Base-by-base conservation (phyloP, 2,797 vertebrate species). In the Brotula barbata region DNA sequence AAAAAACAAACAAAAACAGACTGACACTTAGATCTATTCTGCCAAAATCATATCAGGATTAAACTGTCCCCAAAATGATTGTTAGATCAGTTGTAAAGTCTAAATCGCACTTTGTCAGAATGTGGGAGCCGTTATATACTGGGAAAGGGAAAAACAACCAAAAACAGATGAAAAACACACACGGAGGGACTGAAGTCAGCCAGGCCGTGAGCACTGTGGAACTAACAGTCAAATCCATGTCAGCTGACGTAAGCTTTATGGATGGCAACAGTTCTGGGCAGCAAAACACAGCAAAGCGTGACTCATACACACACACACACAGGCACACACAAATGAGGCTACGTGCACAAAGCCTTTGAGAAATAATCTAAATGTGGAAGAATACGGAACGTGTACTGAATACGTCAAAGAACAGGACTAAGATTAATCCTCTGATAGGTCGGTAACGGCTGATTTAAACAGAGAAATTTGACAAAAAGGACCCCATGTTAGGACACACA, bases 141-240 rank as follows among this genome's bases (percentile, higher is more conserved):
- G 17, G 53, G 34, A 56, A 14, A 21, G 1, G 22, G 10, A 14
- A 53, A 69, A 34, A 41, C 31, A 19, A 42, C 34, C 37, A 5
- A 13, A 22, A n/a, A 39, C 36, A 66, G 58, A 78, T 65, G 64
- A 75, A 74, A 78, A 83, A 79, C 58, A 80, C 68, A 59, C 46
- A 68, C 42, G n/a, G 47, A 50, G 73, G 28, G 55, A 74, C 47
- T 60, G 69, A 67, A 71, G 62, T 49, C 34, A 49, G 58, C 71
- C 80, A 77, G 64, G 40, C 22, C 16, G 41, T 51, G 11, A 71
- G 49, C 45, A 34, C 48, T 44, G 50, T 64, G 49, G 64, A 80
- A 74, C 45, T 54, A 52, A 47, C 51, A 78, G 73, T 78, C 61
- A 85, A 87, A 86, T 81, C 78, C 74, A 73, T 80, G 82, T 88